Evolutionary conservation across 2,888 invertebrate genomes (phyloP).

Genomic region (Parelbella ahira): DNA sequence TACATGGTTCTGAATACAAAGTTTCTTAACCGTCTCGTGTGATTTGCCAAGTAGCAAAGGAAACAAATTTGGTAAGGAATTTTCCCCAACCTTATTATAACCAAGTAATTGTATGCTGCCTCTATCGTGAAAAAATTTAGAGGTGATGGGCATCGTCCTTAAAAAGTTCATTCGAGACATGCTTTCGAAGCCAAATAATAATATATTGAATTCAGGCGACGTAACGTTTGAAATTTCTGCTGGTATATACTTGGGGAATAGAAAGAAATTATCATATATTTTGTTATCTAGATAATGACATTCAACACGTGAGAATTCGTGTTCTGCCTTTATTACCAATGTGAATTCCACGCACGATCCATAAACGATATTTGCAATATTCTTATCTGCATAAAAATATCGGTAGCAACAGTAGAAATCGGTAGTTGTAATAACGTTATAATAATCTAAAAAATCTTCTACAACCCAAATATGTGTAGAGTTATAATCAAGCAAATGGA

Average conservation of each 20-base stretch:
- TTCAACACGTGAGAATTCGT: constrained; percentile 83
- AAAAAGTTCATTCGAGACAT: constrained; percentile 91
- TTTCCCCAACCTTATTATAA: constrained; percentile 94
- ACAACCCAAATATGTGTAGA: constrained; percentile 74
- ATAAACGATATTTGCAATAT: constrained; percentile 56
- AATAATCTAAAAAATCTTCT: constrained; percentile 55
- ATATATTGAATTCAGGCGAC: constrained; percentile 76
- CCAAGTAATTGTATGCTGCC: constrained; percentile 88
- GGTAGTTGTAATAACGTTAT: constrained; percentile 58
- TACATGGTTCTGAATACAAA: no score
- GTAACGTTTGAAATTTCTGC: constrained; percentile 18
- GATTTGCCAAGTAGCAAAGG: not conserved
- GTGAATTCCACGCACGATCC: constrained; percentile 63
- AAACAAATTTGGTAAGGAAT: no score
- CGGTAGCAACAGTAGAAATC: constrained; percentile 79
- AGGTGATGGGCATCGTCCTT: constrained; percentile 88
- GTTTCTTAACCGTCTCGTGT: no score
- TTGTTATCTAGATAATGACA: constrained; percentile 67
- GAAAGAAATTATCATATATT: constrained; percentile 83
- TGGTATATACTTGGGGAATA: constrained; percentile 72
- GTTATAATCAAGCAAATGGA: constrained; percentile 76
- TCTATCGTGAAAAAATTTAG: constrained; percentile 76
- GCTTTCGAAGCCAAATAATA: constrained; percentile 90
- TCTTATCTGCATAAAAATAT: constrained; percentile 65
- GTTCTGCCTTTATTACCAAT: constrained; percentile 47